Base-by-base conservation (phyloP, 2,797 vertebrate species). In the Ctenopoma kingsleyae region DNA sequence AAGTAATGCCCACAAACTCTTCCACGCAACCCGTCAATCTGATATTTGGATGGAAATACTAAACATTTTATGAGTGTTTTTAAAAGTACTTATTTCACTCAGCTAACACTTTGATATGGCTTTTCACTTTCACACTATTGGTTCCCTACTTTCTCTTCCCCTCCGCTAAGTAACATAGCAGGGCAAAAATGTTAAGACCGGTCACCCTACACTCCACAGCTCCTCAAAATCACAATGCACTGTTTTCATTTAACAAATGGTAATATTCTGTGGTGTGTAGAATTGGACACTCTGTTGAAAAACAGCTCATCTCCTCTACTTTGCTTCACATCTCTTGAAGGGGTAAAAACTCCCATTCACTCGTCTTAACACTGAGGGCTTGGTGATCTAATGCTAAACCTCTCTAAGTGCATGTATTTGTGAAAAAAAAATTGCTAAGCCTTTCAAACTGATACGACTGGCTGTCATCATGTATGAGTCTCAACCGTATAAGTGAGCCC, bases 401-500 rank as follows among this genome's bases (percentile, higher is more conserved):
- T 81, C 65, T 74, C 76, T 78, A 57, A 90, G 89, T 88, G 88
- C 74, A 51, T 67, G 80, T 75, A 86, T 87, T 80, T 82, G 88
- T 84, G 79, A 78, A 40, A 70, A 84, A 85, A 91, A 87, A 86
- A 84, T 81, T 51, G 74, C 75, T 20, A 67, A 86, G 86, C 81
- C 87, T 93, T 93, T 92, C 82, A 89, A 76, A 78, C 74, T 70
- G 86, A 89, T 82, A 83, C 81, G 60, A 71, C 70, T 46, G 68
- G 66, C 82, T 82, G 89, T 87, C 85, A 85, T 68, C 58, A 75
- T 84, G 84, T 77, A 76, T 87, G 83, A 90, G 90, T 75, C 86
- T 84, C 71, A 67, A 40, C 78, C 76, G 27, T 55, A 89, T 86
- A 89, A 93, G 93, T 91, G 90, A 92, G 91, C 86, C 90, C 88